Conservation (phyloP, 2,888 invertebrate species). For the Rhagonycha fulva region DNA sequence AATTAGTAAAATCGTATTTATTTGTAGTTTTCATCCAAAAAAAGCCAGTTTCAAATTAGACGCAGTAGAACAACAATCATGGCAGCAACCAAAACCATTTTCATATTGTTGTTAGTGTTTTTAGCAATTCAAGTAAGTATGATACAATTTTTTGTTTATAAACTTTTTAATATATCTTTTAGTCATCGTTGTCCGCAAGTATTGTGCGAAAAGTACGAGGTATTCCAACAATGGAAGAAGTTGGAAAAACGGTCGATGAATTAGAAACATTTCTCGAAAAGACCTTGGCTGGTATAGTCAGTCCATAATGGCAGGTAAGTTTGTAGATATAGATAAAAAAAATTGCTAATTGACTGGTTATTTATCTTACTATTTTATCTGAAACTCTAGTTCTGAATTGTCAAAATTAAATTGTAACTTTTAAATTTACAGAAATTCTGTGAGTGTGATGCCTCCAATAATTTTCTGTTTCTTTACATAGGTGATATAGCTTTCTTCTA, state of each 20-base stretch:
- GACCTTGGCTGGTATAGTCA: neutral
- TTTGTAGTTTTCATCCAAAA: neutral
- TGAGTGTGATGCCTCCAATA: too few relatives aligned
- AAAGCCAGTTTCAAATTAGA: neutral
- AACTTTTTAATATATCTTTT: neutral
- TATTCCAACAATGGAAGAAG: neutral
- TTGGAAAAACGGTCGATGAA: neutral
- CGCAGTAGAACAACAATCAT: neutral
- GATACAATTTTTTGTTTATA: neutral
- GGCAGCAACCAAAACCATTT: neutral
- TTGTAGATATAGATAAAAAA: neutral
- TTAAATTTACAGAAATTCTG: too few relatives aligned
- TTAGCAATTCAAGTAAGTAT: neutral
- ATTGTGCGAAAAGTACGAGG: neutral
- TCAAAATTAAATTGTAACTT: too few relatives aligned
- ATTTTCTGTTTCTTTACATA: neutral
- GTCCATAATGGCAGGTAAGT: neutral
- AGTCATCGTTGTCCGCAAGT: neutral
- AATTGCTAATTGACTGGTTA: neutral
- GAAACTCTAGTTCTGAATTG: too few relatives aligned
- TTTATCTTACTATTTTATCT: too few relatives aligned
- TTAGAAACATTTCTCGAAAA: neutral
- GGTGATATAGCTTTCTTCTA: neutral
- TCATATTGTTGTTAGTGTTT: neutral
- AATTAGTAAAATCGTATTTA: neutral